phyloP scores from a whole-genome alignment of 2,888 invertebrate species.

The Eretmocerus hayati region DNA sequence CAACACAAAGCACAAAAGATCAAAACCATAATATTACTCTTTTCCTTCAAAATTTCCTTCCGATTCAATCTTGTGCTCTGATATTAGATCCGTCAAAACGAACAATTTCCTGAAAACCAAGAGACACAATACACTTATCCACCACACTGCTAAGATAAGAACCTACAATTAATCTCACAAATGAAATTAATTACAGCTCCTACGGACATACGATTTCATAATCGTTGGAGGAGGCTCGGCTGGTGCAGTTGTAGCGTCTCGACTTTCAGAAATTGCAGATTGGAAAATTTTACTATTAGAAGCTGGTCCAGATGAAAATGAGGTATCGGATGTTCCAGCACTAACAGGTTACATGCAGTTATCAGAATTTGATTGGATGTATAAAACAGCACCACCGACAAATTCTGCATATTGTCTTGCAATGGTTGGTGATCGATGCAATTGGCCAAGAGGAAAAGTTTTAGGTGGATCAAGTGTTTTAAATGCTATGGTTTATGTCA shows the following conservation, averaged over 20 bases:
- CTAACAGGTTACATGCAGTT: constrained; percentile 78
- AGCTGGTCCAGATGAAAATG: constrained; percentile 83
- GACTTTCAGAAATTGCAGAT: constrained; percentile 71
- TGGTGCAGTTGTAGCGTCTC: constrained; percentile 80
- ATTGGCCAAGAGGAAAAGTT: constrained; percentile 89
- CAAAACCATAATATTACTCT: no score
- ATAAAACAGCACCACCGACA: constrained; percentile 72
- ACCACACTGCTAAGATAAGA: no score
- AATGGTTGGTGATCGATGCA: constrained; percentile 80
- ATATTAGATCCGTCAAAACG: no score
- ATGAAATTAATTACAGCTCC: constrained; percentile 61
- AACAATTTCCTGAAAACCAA: no score
- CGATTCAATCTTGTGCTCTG: no score
- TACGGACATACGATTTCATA: constrained; percentile 77
- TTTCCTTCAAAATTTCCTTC: no score
- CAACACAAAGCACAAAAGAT: no score
- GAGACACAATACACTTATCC: no score
- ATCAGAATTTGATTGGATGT: constrained; percentile 87
- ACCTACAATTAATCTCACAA: no score
- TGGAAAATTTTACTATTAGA: constrained; percentile 80
- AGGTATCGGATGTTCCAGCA: constrained; percentile 81
- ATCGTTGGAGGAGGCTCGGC: constrained; percentile 84
- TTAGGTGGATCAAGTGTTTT: constrained; percentile 82
- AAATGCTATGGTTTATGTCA: constrained; percentile 87
- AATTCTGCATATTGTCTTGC: constrained; percentile 78